phyloP scores from a whole-genome alignment of 2,888 invertebrate genomes.

The Timema cristinae region DNA sequence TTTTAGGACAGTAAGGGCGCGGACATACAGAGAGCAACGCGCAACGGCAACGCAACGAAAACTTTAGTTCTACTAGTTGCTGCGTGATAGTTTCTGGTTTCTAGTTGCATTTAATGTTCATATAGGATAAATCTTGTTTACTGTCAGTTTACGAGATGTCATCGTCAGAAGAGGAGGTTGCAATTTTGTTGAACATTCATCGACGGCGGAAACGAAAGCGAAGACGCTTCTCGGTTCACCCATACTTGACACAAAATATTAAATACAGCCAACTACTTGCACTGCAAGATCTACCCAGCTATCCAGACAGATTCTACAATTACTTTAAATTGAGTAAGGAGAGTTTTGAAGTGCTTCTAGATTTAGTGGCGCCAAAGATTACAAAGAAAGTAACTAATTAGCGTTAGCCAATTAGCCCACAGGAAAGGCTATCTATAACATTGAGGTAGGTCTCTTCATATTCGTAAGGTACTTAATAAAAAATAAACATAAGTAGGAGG shows the following conservation, averaged over 20 bases:
- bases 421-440: background rate
- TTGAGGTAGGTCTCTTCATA: background rate
- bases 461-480: too few relatives aligned
- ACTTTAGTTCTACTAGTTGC: background rate
- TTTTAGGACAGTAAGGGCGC: background rate
- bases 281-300: background rate
- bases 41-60: constrained; percentile 2
- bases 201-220: background rate
- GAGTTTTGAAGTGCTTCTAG: background rate
- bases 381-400: background rate
- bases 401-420: background rate
- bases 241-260: background rate
- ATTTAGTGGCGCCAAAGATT: background rate
- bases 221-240: background rate
- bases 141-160: background rate
- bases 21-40: background rate
- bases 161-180: background rate
- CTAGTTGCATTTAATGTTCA: background rate
- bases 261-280: background rate
- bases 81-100: background rate
- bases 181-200: background rate
- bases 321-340: background rate
- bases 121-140: background rate
- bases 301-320: constrained; percentile 1
- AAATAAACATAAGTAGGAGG: background rate